Evolutionary conservation across 2,888 invertebrate genomes (phyloP), one percentile per base, ranked within the genome.

Genomic region (Oligia strigilis): DNA sequence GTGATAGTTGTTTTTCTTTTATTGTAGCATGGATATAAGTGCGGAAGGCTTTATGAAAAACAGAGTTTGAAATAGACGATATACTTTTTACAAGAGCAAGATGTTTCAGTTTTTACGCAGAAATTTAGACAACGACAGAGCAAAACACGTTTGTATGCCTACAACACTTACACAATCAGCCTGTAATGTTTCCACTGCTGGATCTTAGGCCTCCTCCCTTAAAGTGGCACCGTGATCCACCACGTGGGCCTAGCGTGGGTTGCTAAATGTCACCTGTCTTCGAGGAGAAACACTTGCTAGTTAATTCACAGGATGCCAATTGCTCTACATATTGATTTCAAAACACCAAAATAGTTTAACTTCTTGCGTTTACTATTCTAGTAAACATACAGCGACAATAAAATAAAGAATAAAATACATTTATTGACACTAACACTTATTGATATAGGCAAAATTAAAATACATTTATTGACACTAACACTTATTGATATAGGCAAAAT

Each of bases 1-100:
- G 60, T 40, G 43, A 23, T 66, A 55, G 62, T 73, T 52, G 36
- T 81, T 76, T 84, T 75, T 83, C 64, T 71, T 81, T 72, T 79
- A 29, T 69, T 60, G 6, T n/a, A 52, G 9, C 19, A 46, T 64
- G 36, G 36, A 36, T 81, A 69, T 85, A 52, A 85, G 58, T 65
- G 82, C 29, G 13, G 13, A 43, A 60, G 14, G n/a, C 46, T 74
- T 65, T 71, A 64, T 73, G 69, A 85, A 73, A 73, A 73, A 36
- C 17, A 55, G n/a, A 69, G 75, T 69, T 78, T 43, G 40, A 43
- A 52, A 29, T 17, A n/a, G 23, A 17, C 17, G 40, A 14, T 3
- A 5, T 11, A 13, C 8, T 36, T 67, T 60, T n/a, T 49, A 49
- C 0, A 13, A 49, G 40, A n/a, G 8, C 1, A 4, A 8, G 23